A percentile compares a stretch with the other conserved stretches of the same genome.
phyloP scores from a whole-genome alignment of 2,888 invertebrate species.

The Apodemia mormo region DNA sequence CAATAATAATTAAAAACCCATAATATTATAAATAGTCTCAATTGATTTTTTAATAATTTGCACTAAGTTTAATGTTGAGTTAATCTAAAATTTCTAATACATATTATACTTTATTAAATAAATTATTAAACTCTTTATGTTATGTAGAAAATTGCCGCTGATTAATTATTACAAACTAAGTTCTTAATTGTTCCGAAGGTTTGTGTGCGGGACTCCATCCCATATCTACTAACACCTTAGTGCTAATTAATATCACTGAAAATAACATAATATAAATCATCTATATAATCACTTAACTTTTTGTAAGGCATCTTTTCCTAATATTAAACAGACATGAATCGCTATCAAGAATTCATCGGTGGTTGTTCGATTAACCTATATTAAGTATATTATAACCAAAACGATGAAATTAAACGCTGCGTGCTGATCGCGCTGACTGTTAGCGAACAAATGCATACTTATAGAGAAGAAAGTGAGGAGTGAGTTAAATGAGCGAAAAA shows the following conservation, averaged over 20 bases:
- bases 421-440: constrained; percentile 23
- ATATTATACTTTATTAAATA: constrained; percentile 78
- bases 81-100: constrained; percentile 82
- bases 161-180: constrained; percentile 78
- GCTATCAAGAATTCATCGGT: constrained; percentile 68
- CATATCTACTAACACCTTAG: constrained; percentile 58
- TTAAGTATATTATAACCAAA: constrained; percentile 57
- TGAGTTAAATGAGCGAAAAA: constrained; percentile 47
- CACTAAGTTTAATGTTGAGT: constrained; percentile 81
- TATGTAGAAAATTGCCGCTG: constrained; percentile 78
- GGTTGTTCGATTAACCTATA: constrained; percentile 67
- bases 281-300: constrained; percentile 78
- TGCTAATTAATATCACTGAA: constrained; percentile 70
- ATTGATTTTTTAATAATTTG: constrained; percentile 79
- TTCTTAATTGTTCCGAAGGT: constrained; percentile 77
- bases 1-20: constrained; percentile 81
- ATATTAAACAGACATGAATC: constrained; percentile 74
- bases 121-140: constrained; percentile 76
- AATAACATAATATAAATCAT: constrained; percentile 78
- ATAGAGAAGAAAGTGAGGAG: constrained; percentile 34
- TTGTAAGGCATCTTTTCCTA: constrained; percentile 78
- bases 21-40: constrained; percentile 73
- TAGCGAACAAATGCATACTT: constrained; percentile 31
- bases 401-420: constrained; percentile 49
- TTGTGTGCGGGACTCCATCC: constrained; percentile 62